phyloP scores from a whole-genome alignment of 1,140 invertebrate species.

The Thalassaphorura encarpata region DNA sequence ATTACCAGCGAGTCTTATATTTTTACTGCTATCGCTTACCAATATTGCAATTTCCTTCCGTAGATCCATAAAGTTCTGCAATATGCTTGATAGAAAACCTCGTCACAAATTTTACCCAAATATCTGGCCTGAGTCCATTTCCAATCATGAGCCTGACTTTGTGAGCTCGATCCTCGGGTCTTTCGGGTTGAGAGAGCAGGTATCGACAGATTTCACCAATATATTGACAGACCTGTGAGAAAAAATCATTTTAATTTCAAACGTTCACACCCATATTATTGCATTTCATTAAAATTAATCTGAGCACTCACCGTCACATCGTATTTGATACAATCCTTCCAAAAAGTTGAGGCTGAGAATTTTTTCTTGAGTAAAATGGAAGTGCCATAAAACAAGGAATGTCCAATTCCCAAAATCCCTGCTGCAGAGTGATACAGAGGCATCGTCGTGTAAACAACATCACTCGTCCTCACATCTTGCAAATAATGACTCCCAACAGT shows the following conservation, averaged over 20 bases:
- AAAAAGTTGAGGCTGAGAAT: slow-evolving; percentile 52
- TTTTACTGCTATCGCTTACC: slow-evolving; percentile 24
- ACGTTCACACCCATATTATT: not conserved
- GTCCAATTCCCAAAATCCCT: slow-evolving; percentile 37
- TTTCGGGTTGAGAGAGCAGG: slow-evolving; percentile 46
- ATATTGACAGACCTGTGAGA: slow-evolving; percentile 49
- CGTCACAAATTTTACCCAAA: slow-evolving; percentile 51
- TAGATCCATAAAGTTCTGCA: slow-evolving; percentile 54
- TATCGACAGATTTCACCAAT: slow-evolving; percentile 60
- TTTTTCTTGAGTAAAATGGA: slow-evolving; percentile 45
- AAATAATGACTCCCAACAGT: slow-evolving; percentile 38
- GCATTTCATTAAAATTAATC: not conserved
- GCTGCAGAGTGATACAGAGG: slow-evolving; percentile 61
- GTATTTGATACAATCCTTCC: slow-evolving; percentile 58
- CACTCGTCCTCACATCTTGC: slow-evolving; percentile 36
- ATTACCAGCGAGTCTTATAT: not conserved
- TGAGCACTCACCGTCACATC: slow-evolving; percentile 54
- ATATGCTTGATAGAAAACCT: slow-evolving; percentile 46
- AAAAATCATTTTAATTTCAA: not conserved
- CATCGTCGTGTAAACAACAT: slow-evolving; percentile 51
- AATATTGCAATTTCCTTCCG: slow-evolving; percentile 51
- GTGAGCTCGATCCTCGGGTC: slow-evolving; percentile 45
- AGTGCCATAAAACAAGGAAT: slow-evolving; percentile 38
- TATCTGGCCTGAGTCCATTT: slow-evolving; percentile 52
- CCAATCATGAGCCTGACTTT: slow-evolving; percentile 50